Conservation (phyloP, 2,113 vertebrate species). For the Gadus macrocephalus region DNA sequence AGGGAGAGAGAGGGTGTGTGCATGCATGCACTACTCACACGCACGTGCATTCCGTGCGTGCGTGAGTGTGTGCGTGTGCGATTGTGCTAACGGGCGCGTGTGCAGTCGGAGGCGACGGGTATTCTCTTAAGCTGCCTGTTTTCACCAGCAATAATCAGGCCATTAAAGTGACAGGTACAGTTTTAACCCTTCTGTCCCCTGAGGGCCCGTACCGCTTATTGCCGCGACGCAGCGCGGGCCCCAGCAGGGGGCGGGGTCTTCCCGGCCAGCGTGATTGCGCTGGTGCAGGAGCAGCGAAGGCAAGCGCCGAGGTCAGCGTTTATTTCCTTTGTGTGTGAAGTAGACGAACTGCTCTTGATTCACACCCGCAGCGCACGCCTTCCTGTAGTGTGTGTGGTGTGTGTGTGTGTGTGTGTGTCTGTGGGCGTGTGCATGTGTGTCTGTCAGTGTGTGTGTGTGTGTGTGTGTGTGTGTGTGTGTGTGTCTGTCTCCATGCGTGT, state of each 20-base stretch:
- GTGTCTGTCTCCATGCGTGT: too few species aligned
- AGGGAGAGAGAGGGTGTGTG: neutral
- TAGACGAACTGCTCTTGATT: conserved; percentile 1
- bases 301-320: neutral
- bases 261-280: neutral
- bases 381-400: conserved; percentile 13
- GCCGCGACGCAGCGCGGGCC: conserved; percentile 27
- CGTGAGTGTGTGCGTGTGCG: conserved; percentile 11
- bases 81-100: conserved; percentile 45
- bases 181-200: conserved; percentile 37
- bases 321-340: neutral
- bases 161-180: conserved; percentile 66
- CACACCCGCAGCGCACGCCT: neutral
- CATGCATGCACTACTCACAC: neutral
- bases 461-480: too few species aligned
- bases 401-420: too few species aligned
- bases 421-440: too few species aligned
- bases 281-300: too few species aligned
- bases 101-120: conserved; percentile 13
- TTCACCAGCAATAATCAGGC: conserved; percentile 62
- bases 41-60: neutral
- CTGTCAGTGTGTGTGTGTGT: neutral
- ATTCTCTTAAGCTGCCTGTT: conserved; percentile 45
- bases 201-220: conserved; percentile 13
- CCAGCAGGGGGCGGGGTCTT: neutral